phyloP scores from a whole-genome alignment of 2,888 invertebrate species.

The Busseola fusca region DNA sequence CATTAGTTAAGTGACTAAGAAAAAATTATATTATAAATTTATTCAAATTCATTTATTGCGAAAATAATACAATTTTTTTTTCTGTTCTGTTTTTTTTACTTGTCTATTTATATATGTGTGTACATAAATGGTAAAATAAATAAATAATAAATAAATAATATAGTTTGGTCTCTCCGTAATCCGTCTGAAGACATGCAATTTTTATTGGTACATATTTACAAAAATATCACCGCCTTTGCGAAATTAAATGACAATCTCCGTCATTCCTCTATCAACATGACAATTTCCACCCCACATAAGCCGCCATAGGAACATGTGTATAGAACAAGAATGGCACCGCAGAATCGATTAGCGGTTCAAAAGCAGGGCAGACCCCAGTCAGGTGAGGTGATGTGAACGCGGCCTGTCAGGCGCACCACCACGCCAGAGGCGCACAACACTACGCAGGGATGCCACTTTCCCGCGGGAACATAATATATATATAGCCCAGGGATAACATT shows the following conservation, averaged over 20 bases:
- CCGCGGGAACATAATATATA: neutral
- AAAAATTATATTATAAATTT: too few species aligned
- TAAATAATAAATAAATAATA: too few species aligned
- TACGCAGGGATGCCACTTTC: slow-evolving; percentile 35
- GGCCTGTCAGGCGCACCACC: slow-evolving; percentile 65
- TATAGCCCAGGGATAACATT: too few species aligned
- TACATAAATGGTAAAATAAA: too few species aligned
- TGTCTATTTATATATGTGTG: too few species aligned
- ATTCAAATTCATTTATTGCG: too few species aligned
- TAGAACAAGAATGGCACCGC: slow-evolving; percentile 41
- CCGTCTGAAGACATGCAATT: too few species aligned
- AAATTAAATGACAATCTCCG: neutral
- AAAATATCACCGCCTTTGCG: neutral
- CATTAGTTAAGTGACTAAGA: too few species aligned
- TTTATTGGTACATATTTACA: too few species aligned
- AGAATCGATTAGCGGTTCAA: slow-evolving; percentile 58
- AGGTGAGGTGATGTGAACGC: slow-evolving; percentile 63
- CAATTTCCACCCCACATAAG: neutral
- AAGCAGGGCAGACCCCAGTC: slow-evolving; percentile 58
- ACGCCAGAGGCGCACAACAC: slow-evolving; percentile 52
- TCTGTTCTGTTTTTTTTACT: too few species aligned
- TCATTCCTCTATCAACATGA: neutral
- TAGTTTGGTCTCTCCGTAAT: too few species aligned
- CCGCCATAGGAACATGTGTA: slow-evolving; percentile 1
- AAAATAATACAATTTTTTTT: too few species aligned